Evolutionary conservation across 2,113 vertebrate genomes (phyloP), one percentile per base, ranked within the genome.

Genomic region (Peromyscus leucopus): DNA sequence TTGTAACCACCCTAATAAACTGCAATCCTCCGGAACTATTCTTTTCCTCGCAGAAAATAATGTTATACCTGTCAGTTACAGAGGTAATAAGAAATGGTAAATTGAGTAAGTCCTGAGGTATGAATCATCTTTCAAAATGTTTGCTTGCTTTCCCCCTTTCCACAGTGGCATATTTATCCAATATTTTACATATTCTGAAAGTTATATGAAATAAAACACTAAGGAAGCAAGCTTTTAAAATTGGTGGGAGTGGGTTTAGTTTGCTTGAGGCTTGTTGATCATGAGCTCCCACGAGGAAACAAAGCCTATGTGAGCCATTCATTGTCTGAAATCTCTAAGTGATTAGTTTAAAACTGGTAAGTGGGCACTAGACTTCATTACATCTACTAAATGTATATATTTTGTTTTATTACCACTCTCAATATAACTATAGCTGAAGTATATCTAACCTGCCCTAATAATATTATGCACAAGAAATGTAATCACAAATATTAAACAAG

Each of bases 51-150:
- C 1, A 57, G 93, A 59, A 96, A 98, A 89, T 83, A 93, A 80
- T 63, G 24, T 63, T 63, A 42, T 63, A 46, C 82, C n/a, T 84
- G 24, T 84, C 15, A 63, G n/a, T 84, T 63, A 19, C 5, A 15
- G n/a, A 39, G 19, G 4, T 79, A 95, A 89, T 93, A 90, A 95
- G 79, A 96, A 63, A 61, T 48, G 65, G 6, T 31, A 0, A 13
- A 89, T 96, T 97, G 42, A 36, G 86, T 90, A 92, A 90, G 76
- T 91, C 86, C 91, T 76, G 57, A 95, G 89, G 31, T 76, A 48
- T 86, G 76, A 98, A 79, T 97, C 78, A 97, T 90, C 0, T 9
- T 63, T 13, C 75, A 96, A 95, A 92, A 93, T 96, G 22, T 87
- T 96, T 48, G 46, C 72, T 59, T 96, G 91, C 91, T 93, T 96